Base-by-base conservation (phyloP, 2,113 vertebrate genomes). In the Speoplatyrhinus poulsoni region DNA sequence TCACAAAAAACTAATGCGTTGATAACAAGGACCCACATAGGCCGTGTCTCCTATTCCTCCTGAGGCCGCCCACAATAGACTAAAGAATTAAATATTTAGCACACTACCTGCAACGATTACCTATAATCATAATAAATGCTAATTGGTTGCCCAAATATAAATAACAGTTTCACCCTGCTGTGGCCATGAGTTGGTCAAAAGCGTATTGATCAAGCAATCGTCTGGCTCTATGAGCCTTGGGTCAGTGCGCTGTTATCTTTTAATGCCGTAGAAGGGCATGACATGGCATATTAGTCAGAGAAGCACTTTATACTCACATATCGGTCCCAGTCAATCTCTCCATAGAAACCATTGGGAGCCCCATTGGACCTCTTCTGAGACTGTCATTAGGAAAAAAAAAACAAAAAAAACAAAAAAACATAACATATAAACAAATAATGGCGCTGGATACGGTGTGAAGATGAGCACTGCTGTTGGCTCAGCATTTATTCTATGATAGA, bases 261-360 rank as follows among this genome's bases (percentile, higher is more conserved):
- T 6, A 41, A 41, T 8, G 5, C 7, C 0, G 36, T 41, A 1
- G 4, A 41, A 41, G 36, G 36, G 36, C 36, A 8, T 41, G 36
- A 6, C 7, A 41, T 41, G 36, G 36, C 36, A 41, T 41, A 41
- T 6, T 8, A 41, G 36, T 5, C 36, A 41, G 36, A 41, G 36
- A 41, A 8, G 5, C 7, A 41, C 62, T 4, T n/a, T 49, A 46
- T 86, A 95, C 96, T 98, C 85, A 99, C 98, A 0, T 98, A 99
- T 96, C 98, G 92, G 60, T 99, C 97, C 98, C 98, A 99, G 89
- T 98, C 98, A 26, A 99, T 98, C 87, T 99, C 98, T 0, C 93
- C 95, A 3, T 95, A 96, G 90, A 98, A 98, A 79, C 98, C 98
- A 86, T 99, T 99, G 0, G 95, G 95, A 69, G 97, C 93, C 10